Base-by-base conservation (phyloP, 2,888 invertebrate genomes). In the Timandra comae region DNA sequence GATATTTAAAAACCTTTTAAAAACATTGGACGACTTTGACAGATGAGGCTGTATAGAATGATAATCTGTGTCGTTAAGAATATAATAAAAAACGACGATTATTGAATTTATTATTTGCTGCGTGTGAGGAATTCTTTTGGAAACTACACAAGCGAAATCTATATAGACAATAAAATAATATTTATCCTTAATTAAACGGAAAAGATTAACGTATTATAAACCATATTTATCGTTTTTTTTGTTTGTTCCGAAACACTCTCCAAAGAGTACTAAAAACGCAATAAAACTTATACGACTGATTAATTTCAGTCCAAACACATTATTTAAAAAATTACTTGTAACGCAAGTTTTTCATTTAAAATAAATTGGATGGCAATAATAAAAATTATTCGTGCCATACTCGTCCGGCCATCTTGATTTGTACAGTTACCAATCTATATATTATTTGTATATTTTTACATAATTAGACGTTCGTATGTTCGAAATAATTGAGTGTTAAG, bases 11-110 rank as follows among this genome's bases (percentile, higher is more conserved):
- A 68, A 67, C 70, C 70, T 71, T 78, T 79, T 71, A 66, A 66
- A 73, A 75, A 77, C 73, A 73, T 72, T 71, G 74, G 76, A 61
- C 64, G 54, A 56, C 67, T 77, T 77, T 82, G 79, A 80, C 77
- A 77, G 69, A 77, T 74, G 75, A 71, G 66, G 60, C 58, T 56
- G 62, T 56, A 50, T 52, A 58, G 49, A 36, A 38, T 44, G 62
- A 63, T 69, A 69, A 16, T 70, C 65, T 68, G 63, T 49, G 60
- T 21, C 27, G 35, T 30, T 7, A 9, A 22, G 29, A 30, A 28
- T 29, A 21, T 27, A 36, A 33, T 33, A n/a, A n/a, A n/a, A n/a
- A n/a, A n/a, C n/a, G n/a, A n/a, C n/a, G n/a, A n/a, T n/a, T n/a
- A n/a, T n/a, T n/a, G n/a, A n/a, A n/a, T n/a, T n/a, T n/a, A n/a